Conservation (phyloP, 2,113 vertebrate genomes). For the Ciconia boyciana region DNA sequence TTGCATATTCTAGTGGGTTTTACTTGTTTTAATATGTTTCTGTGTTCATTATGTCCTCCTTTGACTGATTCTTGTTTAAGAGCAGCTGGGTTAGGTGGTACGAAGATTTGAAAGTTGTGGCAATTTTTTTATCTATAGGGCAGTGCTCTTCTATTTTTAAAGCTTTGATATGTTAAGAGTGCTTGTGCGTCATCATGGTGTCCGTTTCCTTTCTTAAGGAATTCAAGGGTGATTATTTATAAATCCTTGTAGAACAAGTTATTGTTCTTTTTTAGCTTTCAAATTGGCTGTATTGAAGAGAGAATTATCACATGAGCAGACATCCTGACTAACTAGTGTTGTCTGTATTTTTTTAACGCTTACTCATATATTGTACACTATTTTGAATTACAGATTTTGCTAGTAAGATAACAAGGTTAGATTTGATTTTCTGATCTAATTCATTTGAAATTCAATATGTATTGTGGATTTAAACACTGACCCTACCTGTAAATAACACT, state of each 20-base stretch:
- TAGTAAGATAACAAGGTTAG: background rate
- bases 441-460: background rate
- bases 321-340: constrained; percentile 70
- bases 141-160: constrained; percentile 81
- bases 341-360: constrained; percentile 27
- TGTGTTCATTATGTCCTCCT: background rate
- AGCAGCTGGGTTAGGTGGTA: background rate
- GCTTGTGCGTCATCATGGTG: constrained; percentile 82
- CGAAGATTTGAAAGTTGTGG: background rate
- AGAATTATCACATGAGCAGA: constrained; percentile 78
- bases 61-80: background rate
- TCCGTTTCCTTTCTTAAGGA: constrained; percentile 88
- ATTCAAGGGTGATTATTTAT: constrained; percentile 86
- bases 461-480: background rate
- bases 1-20: background rate
- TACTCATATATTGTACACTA: background rate
- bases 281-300: constrained; percentile 71
- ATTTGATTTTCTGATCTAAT: background rate
- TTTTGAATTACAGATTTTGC: background rate
- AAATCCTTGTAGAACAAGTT: constrained; percentile 75
- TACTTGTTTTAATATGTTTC: background rate
- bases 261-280: constrained; percentile 79
- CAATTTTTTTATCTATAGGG: constrained; percentile 63
- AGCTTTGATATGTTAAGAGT: constrained; percentile 67
- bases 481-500: background rate